Percentiles rank a stretch among this genome's conserved stretches.
Evolutionary conservation across 2,797 vertebrate species (phyloP).

Genomic region (Chaunax sp.): DNA sequence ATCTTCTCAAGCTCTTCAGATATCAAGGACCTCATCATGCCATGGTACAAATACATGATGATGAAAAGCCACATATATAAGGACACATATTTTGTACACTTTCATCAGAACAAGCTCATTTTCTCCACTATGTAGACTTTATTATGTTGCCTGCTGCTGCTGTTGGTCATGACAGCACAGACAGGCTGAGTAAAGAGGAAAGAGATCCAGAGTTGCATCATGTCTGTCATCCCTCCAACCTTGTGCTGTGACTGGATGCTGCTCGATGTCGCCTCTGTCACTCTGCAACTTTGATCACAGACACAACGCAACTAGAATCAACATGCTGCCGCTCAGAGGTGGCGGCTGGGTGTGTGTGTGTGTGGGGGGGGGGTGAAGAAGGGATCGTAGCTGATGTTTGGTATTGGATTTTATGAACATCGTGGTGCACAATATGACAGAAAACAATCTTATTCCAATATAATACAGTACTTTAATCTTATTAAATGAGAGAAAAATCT

Average conservation of each 20-base stretch:
- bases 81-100: neutral
- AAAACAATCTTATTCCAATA: conserved; percentile 15
- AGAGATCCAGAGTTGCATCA: conserved; percentile 13
- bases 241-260: conserved; percentile 22
- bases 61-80: neutral
- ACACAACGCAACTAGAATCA: conserved; percentile 22
- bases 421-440: neutral
- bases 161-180: too few species aligned
- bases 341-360: too few species aligned
- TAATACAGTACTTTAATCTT: neutral
- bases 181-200: too few species aligned
- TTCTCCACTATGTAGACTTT: neutral
- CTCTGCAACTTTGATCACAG: conserved; percentile 20
- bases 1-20: too few species aligned
- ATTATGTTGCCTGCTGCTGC: neutral
- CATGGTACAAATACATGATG: too few species aligned
- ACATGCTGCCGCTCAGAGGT: conserved; percentile 7
- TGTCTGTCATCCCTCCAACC: conserved; percentile 27
- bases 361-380: too few species aligned
- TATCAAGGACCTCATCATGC: too few species aligned
- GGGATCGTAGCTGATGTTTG: neutral
- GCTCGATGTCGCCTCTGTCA: conserved; percentile 27
- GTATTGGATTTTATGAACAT: conserved; percentile 6
- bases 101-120: neutral
- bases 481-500: conserved; percentile 26